Evolutionary conservation across 2,797 vertebrate genomes (phyloP), one percentile per base, ranked within the genome.

Genomic region (Margarornis squamiger): DNA sequence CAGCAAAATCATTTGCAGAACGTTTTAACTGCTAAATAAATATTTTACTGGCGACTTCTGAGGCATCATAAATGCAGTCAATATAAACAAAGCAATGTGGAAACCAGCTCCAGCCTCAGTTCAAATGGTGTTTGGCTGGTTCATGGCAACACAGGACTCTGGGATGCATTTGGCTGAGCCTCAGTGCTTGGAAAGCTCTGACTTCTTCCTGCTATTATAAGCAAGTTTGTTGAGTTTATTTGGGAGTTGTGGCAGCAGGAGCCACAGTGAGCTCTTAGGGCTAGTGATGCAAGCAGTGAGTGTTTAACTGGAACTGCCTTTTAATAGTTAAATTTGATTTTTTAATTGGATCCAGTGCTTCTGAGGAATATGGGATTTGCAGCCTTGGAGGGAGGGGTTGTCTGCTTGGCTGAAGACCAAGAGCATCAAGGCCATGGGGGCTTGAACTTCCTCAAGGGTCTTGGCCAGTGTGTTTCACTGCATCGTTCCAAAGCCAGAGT

Each of bases 1-100:
- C 97, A 96, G 97, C 95, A 97, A 98, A 98, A 98, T 98, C 97
- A 97, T 98, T 98, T 98, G 97, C 97, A 98, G 97, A 97, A 96
- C 19, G 5, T 96, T 97, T 96, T 97, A 97, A 97, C 96, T 96
- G 96, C 97, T 96, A 98, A 97, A 97, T 97, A 98, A 98, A 98
- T 97, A 98, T 97, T 97, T 97, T 96, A 97, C 97, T 98, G 97
- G 97, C 95, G 97, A 97, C 96, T 97, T 97, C 96, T 97, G 96
- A 97, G 95, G 95, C 97, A 96, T 97, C 96, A 97, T 97, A 98
- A 98, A 97, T 97, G 96, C 89, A 95, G 97, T 98, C 97, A 97
- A 97, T 97, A 97, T 98, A 98, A 98, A 98, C 97, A 98, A 95
- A 95, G 94, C 91, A 93, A 97, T 96, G 97, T 94, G 96, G 96